phyloP scores from a whole-genome alignment of 2,113 vertebrate genomes.

The Condylura cristata region DNA sequence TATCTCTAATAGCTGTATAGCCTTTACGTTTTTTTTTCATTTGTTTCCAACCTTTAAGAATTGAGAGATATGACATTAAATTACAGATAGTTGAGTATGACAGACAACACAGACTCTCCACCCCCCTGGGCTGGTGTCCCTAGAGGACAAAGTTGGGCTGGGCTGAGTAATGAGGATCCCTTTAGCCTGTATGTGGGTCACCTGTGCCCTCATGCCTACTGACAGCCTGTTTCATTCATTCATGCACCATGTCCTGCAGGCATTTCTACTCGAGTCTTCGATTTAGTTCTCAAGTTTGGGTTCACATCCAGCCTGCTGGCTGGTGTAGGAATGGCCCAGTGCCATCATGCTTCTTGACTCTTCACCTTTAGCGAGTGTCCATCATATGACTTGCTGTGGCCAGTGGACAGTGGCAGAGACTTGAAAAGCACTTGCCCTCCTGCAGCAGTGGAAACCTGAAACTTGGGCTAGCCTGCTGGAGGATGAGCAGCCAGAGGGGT shows the following conservation, averaged over 20 bases:
- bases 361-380: neutral
- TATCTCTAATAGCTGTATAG: neutral
- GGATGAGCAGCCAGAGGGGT: accelerated
- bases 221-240: too few species aligned
- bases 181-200: neutral
- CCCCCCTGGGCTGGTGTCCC: too few species aligned
- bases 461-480: neutral
- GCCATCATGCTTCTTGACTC: neutral
- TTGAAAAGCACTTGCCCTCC: neutral
- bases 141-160: accelerated
- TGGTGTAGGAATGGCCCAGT: neutral
- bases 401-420: neutral
- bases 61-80: neutral
- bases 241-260: accelerated
- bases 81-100: neutral
- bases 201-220: accelerated
- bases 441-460: neutral
- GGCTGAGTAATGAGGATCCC: accelerated
- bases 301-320: too few species aligned
- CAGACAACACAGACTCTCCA: too few species aligned
- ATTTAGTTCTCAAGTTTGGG: neutral
- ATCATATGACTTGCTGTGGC: neutral
- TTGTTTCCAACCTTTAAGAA: neutral
- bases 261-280: neutral
- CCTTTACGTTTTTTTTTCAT: neutral